phyloP scores from a whole-genome alignment of 2,888 invertebrate genomes.

The Idaea aversata region DNA sequence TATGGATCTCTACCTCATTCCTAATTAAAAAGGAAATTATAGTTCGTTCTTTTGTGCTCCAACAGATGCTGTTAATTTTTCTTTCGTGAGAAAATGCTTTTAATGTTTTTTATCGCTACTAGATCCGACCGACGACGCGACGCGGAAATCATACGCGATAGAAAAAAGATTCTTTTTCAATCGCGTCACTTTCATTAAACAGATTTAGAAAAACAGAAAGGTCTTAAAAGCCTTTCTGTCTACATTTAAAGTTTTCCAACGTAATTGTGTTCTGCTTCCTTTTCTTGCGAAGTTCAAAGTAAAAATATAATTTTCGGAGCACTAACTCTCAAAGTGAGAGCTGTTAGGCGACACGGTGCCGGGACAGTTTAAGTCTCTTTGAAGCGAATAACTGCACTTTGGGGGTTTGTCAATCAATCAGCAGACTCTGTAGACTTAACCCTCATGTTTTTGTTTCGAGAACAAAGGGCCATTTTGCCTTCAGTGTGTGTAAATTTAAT shows the following conservation, averaged over 20 bases:
- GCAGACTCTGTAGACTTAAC: conserved; percentile 15
- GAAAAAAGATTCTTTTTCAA: conserved; percentile 10
- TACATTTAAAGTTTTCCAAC: neutral
- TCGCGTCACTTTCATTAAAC: neutral
- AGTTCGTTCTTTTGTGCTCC: neutral
- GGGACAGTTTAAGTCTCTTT: conserved; percentile 12
- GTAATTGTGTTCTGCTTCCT: conserved; percentile 18
- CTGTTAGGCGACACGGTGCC: conserved; percentile 7
- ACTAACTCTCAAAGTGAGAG: conserved; percentile 14
- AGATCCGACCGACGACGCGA: too few species aligned
- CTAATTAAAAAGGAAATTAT: neutral
- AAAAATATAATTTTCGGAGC: conserved; percentile 21
- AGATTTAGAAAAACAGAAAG: conserved; percentile 7
- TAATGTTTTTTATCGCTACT: too few species aligned
- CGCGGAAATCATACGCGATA: neutral
- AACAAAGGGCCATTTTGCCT: neutral
- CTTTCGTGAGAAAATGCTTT: neutral
- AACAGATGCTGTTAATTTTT: neutral
- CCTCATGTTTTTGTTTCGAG: conserved; percentile 6
- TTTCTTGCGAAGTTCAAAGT: conserved; percentile 13
- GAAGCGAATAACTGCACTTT: conserved; percentile 18
- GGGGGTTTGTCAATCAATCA: conserved; percentile 24
- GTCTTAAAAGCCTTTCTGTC: conserved; percentile 16
- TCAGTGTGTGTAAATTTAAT: neutral
- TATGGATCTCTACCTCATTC: neutral